Base-by-base conservation (phyloP, 2,797 vertebrate genomes). In the Protosalanx chinensis region DNA sequence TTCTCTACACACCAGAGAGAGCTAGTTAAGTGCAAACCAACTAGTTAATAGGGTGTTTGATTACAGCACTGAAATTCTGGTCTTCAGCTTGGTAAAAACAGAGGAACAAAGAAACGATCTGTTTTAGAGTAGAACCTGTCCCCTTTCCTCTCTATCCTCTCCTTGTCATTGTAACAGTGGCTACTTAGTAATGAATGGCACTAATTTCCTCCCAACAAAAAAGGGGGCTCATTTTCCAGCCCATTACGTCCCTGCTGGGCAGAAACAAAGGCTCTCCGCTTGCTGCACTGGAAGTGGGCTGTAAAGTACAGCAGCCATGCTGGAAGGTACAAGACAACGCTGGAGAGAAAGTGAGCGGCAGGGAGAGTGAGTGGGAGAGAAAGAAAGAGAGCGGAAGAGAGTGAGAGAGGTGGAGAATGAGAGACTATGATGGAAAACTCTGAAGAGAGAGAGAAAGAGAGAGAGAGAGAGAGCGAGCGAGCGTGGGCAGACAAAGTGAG, bases 141-240 rank as follows among this genome's bases (percentile, higher is more conserved):
- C 58, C 15, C 27, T 61, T 23, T 61, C 37, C 6, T 71, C 46
- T 51, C 41, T 3, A 35, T 57, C 49, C 68, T 23, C 61, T 71
- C 29, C 30, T 67, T 74, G 78, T 51, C 74, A 75, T 68, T 62
- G 76, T 76, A 68, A 78, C 78, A 68, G 35, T 10, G 82, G 83
- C 82, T 85, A 86, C 84, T 88, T 88, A 81, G 79, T 90, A 88
- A 90, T 89, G 85, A 90, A 89, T 87, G 83, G 72, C 79, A 64
- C 82, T 88, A 89, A 90, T 90, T 87, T 84, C 35, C 20, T 35
- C 74, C 72, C 67, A 72, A 85, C 73, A 81, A 82, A 85, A 76
- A 75, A 77, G 20, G 75, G 74, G 79, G 64, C 85, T 87, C 69
- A 87, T 91, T 92, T 92, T 90, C 89, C 88, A 89, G 84, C 61